Conservation (phyloP, 2,113 vertebrate genomes). For the Cynoglossus semilaevis region DNA sequence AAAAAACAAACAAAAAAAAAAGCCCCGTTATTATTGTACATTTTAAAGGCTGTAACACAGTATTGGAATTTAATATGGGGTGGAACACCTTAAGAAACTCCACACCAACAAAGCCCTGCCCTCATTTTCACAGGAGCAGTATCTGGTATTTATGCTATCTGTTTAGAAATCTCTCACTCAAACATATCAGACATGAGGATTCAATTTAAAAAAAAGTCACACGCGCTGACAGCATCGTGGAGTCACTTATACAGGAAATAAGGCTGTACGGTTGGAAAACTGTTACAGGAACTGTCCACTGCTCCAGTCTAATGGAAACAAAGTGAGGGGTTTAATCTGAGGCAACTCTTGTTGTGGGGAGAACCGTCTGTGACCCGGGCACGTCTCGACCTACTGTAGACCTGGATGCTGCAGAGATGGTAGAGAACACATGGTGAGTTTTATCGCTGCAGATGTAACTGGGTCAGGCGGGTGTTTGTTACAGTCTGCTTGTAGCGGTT, state of each 20-base stretch:
- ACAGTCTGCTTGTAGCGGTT: too few species aligned
- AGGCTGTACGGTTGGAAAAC: too few species aligned
- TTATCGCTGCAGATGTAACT: background rate
- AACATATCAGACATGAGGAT: too few species aligned
- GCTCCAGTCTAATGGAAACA: constrained; percentile 35
- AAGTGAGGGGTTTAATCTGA: constrained; percentile 1
- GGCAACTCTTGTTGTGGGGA: constrained; percentile 25
- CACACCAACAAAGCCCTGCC: constrained; percentile 70
- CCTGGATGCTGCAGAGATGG: constrained; percentile 44
- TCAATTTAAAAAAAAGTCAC: too few species aligned
- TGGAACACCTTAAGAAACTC: constrained; percentile 64
- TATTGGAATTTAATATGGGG: constrained; percentile 1
- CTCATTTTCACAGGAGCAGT: constrained; percentile 57
- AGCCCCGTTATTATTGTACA: too few species aligned
- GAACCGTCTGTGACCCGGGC: constrained; percentile 47
- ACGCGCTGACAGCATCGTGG: too few species aligned
- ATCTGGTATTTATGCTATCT: constrained; percentile 54
- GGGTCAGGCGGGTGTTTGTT: too few species aligned
- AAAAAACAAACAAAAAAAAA: too few species aligned
- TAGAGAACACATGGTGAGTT: constrained; percentile 68
- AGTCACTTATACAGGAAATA: too few species aligned
- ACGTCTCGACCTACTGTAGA: constrained; percentile 40
- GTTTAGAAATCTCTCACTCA: background rate
- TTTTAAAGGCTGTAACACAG: constrained; percentile 6
- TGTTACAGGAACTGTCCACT: constrained; percentile 11